These are phyloP conservation scores for Caranx melampygus DNA, from an alignment of 2,113 vertebrate species.

Conservation along the genomic window DNA sequence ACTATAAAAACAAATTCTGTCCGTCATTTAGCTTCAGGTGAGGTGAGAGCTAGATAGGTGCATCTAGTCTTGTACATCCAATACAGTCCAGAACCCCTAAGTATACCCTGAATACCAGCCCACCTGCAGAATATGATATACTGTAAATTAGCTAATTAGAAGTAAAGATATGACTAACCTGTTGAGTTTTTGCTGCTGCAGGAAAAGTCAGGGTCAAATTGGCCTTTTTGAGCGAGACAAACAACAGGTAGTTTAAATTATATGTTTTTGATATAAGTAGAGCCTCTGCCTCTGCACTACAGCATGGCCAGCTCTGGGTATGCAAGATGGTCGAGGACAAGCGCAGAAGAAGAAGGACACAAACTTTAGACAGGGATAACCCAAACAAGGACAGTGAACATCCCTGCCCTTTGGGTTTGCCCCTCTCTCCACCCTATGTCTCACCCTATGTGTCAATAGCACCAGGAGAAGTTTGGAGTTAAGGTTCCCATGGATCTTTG, in stretches of 20 bases:
- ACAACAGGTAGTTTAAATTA: not conserved
- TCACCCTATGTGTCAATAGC: constrained; percentile 28
- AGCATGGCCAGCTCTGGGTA: constrained; percentile 1
- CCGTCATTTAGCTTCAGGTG: too few relatives aligned
- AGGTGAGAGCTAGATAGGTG: too few relatives aligned
- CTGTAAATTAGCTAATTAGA: too few relatives aligned
- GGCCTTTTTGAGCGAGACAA: not conserved
- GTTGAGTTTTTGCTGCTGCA: constrained; percentile 8
- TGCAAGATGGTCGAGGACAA: too few relatives aligned
- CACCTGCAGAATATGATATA: too few relatives aligned
- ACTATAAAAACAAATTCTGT: too few relatives aligned
- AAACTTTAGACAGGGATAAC: not conserved
- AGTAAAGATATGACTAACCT: not conserved
- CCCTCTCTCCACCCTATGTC: constrained; percentile 9
- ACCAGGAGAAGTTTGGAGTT: constrained; percentile 48
- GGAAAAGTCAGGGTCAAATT: constrained; percentile 1
- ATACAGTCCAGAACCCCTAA: too few relatives aligned
- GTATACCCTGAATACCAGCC: too few relatives aligned
- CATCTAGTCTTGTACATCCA: too few relatives aligned
- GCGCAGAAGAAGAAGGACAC: not conserved
- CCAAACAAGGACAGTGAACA: constrained; percentile 16
- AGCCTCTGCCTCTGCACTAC: constrained; percentile 1
- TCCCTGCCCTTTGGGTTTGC: constrained; percentile 3
- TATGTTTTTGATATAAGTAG: not conserved
- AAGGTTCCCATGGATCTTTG: constrained; percentile 42